Evolutionary conservation across 2,888 invertebrate genomes (phyloP).

Genomic region (Pristionchus maxplancki): DNA sequence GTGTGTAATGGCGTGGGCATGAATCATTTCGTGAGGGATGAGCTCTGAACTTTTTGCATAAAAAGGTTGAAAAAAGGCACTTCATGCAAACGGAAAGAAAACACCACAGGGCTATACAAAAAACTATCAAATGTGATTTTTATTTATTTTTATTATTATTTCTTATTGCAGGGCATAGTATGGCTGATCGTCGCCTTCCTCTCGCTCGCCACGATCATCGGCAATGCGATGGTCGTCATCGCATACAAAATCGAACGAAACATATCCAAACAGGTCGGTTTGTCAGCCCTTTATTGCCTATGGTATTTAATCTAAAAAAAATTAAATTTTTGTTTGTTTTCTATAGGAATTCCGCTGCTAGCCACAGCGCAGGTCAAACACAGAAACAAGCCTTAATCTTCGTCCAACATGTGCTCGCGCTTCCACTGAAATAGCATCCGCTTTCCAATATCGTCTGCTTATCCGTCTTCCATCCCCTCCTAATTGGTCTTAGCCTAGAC

Average conservation of each 20-base stretch:
- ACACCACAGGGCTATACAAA: no score
- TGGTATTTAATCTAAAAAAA: no score
- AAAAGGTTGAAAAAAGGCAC: no score
- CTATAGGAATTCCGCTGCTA: no score
- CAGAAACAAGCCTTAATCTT: background rate
- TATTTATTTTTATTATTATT: no score
- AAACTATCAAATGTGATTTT: no score
- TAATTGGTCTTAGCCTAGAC: conserved; percentile 17
- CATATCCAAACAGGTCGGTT: conserved; percentile 75
- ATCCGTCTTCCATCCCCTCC: conserved; percentile 1
- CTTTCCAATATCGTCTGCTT: conserved; percentile 28
- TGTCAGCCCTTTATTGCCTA: no score
- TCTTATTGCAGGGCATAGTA: conserved; percentile 62
- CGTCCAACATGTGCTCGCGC: background rate
- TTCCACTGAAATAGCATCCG: background rate
- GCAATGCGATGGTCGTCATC: conserved; percentile 76
- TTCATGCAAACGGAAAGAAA: no score
- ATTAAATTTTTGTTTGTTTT: no score
- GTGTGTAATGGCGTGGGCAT: background rate
- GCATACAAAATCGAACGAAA: conserved; percentile 74
- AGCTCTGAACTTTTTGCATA: background rate
- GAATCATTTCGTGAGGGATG: background rate
- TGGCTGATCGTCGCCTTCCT: conserved; percentile 71
- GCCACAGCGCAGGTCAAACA: no score
- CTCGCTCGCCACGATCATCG: conserved; percentile 75